Evolutionary conservation across 2,797 vertebrate species (phyloP).

Genomic region (Petrocephalus sullivani): DNA sequence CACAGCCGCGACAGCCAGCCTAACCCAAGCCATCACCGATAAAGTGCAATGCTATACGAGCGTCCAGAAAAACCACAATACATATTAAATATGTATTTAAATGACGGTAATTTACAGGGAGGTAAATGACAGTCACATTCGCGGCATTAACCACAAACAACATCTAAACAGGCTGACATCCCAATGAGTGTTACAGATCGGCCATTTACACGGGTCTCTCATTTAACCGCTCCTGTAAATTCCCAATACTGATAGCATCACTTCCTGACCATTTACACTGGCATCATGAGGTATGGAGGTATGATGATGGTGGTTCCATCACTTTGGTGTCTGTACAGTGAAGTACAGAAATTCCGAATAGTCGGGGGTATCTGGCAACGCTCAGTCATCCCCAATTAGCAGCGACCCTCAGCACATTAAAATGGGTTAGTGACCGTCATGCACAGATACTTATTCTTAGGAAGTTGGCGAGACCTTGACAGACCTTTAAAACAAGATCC

Average conservation of each 20-base stretch:
- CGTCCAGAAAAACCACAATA: neutral
- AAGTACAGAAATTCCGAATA: neutral
- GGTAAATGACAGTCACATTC: neutral
- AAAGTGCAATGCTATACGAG: neutral
- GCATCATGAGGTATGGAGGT: neutral
- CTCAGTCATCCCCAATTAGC: neutral
- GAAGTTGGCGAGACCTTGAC: neutral
- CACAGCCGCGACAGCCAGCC: neutral
- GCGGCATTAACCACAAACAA: neutral
- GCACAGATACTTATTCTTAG: neutral
- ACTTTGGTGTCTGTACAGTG: neutral
- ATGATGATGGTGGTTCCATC: neutral
- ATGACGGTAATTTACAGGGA: neutral
- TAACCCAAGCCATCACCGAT: neutral
- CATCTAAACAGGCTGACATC: neutral
- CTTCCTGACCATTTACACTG: neutral
- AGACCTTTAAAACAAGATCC: neutral
- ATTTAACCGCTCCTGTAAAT: neutral
- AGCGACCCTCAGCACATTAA: neutral
- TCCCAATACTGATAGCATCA: neutral
- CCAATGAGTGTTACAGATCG: neutral
- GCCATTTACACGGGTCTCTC: neutral
- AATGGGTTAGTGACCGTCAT: neutral
- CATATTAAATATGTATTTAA: neutral
- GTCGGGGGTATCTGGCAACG: neutral